phyloP scores from a whole-genome alignment of 2,113 vertebrate genomes.

The Vimba vimba region DNA sequence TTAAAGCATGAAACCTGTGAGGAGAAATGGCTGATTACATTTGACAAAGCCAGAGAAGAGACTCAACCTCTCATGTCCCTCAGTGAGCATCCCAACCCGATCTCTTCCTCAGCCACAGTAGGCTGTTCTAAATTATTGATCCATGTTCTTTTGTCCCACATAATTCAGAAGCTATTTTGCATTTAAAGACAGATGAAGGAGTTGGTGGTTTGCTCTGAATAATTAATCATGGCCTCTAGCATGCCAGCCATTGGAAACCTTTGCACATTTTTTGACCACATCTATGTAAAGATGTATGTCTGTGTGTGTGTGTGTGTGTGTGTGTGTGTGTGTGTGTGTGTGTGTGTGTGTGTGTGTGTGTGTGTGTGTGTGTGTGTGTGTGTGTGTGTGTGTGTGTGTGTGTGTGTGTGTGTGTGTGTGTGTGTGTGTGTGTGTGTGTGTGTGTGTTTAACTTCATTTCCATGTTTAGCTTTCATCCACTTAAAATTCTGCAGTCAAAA shows the following conservation, averaged over 20 bases:
- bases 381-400: no score
- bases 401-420: no score
- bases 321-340: no score
- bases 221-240: slow-evolving; percentile 33
- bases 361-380: no score
- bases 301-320: no score
- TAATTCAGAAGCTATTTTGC: slow-evolving; percentile 41
- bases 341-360: no score
- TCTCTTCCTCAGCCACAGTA: not conserved
- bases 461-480: not conserved
- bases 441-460: not conserved
- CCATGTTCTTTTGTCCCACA: slow-evolving; percentile 25
- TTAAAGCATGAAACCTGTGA: not conserved
- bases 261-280: not conserved
- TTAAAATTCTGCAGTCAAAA: slow-evolving; percentile 18
- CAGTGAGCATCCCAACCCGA: not conserved
- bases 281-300: no score
- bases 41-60: slow-evolving; percentile 9
- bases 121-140: slow-evolving; percentile 38
- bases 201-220: slow-evolving; percentile 28
- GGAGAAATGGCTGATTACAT: not conserved
- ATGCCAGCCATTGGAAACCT: not conserved
- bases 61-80: not conserved
- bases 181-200: slow-evolving; percentile 40
- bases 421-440: no score